phyloP scores from a whole-genome alignment of 2,797 vertebrate genomes.

The Pelodytes ibericus region DNA sequence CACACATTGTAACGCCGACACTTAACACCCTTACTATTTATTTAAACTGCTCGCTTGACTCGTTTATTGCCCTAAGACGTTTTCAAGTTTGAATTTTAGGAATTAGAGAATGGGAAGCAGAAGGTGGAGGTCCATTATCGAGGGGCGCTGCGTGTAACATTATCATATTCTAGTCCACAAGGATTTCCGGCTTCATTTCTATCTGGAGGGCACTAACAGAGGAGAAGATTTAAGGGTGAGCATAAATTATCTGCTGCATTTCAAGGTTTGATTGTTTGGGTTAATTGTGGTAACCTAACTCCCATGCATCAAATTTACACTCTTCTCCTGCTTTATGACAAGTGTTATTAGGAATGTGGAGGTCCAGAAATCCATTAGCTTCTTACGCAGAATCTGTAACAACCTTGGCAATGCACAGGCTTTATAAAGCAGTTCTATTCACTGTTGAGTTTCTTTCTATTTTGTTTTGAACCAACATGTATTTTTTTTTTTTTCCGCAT shows the following conservation, averaged over 20 bases:
- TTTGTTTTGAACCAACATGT: neutral
- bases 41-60: neutral
- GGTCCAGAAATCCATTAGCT: conserved; percentile 33
- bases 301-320: conserved; percentile 36
- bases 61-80: neutral
- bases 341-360: conserved; percentile 1
- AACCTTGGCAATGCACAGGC: neutral
- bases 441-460: neutral
- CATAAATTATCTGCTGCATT: conserved; percentile 18
- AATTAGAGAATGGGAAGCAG: neutral
- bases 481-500: neutral
- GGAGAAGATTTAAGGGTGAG: conserved; percentile 21
- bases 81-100: neutral
- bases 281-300: conserved; percentile 21
- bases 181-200: neutral
- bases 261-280: conserved; percentile 34
- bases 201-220: conserved; percentile 31
- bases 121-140: neutral
- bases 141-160: neutral
- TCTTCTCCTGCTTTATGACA: conserved; percentile 23
- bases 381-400: conserved; percentile 5
- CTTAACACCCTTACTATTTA: neutral
- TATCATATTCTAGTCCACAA: neutral
- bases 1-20: no score
- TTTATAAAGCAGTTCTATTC: neutral